Percentiles rank a stretch among this genome's conserved stretches.
These are phyloP conservation scores for Agrochola circellaris DNA, from an alignment of 2,888 invertebrate species.

Conservation along the genomic window DNA sequence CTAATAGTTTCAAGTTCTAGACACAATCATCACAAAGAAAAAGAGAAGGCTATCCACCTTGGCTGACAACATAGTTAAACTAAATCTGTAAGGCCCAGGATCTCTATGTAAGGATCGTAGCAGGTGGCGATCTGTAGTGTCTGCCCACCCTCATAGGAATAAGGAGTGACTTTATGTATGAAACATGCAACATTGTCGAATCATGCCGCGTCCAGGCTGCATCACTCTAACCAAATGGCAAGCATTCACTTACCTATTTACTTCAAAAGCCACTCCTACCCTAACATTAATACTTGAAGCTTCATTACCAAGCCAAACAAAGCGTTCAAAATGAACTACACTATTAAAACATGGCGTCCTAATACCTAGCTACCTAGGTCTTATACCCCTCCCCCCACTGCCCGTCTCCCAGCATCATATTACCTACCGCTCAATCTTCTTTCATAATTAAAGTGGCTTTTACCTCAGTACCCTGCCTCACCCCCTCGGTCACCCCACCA, in stretches of 20 bases:
- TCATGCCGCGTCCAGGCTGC: not conserved
- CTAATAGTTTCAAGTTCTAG: not conserved
- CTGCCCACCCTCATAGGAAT: not conserved
- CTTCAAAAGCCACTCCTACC: not conserved
- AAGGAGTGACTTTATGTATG: not conserved
- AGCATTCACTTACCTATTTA: not conserved
- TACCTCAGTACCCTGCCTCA: slow-evolving; percentile 73
- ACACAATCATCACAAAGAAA: not conserved
- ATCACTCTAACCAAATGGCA: not conserved
- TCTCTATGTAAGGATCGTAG: not conserved
- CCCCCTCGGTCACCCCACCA: slow-evolving; percentile 56
- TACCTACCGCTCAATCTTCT: slow-evolving; percentile 86
- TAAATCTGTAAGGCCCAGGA: not conserved
- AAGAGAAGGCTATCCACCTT: not conserved
- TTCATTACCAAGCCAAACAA: slow-evolving; percentile 59
- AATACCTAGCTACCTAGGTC: slow-evolving; percentile 62
- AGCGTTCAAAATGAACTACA: slow-evolving; percentile 49
- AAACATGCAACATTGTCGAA: not conserved
- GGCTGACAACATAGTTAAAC: not conserved
- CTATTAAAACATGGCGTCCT: slow-evolving; percentile 59
- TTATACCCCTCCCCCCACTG: slow-evolving; percentile 43
- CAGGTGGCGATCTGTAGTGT: not conserved
- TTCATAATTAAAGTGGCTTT: slow-evolving; percentile 89
- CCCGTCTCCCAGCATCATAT: slow-evolving; percentile 71
- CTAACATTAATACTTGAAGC: slow-evolving; percentile 40